A percentile compares a stretch with the other conserved stretches of the same genome.
These are phyloP conservation scores for Plagodis dolabraria DNA, from an alignment of 2,888 invertebrate species.

Conservation along the genomic window DNA sequence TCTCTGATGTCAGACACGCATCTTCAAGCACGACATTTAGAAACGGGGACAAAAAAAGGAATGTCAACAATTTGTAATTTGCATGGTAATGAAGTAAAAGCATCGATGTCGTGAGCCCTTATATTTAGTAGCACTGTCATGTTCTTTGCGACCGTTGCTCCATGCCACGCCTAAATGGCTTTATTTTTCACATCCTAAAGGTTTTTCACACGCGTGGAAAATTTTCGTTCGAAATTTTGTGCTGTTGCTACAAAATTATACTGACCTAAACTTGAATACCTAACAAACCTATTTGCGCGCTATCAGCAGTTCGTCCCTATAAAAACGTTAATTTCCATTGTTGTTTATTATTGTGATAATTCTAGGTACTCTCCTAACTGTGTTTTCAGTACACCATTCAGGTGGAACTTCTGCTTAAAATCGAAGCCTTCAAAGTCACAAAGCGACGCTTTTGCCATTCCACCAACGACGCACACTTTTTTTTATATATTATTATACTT, in stretches of 20 bases:
- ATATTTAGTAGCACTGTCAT: slow-evolving; percentile 28
- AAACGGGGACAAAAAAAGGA: slow-evolving; percentile 44
- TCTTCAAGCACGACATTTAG: slow-evolving; percentile 39
- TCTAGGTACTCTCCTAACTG: too few species aligned
- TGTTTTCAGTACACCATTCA: too few species aligned
- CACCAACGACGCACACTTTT: too few species aligned
- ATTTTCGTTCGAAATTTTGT: neutral
- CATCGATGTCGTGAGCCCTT: slow-evolving; percentile 52
- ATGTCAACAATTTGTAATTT: slow-evolving; percentile 75
- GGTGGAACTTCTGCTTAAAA: too few species aligned
- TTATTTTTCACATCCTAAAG: slow-evolving; percentile 37
- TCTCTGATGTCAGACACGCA: slow-evolving; percentile 9
- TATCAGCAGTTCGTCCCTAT: too few species aligned
- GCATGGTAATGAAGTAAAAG: slow-evolving; percentile 73
- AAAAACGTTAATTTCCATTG: too few species aligned
- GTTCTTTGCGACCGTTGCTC: slow-evolving; percentile 26
- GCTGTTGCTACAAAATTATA: neutral
- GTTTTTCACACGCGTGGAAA: slow-evolving; percentile 1
- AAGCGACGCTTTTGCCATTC: too few species aligned
- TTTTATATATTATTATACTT: too few species aligned
- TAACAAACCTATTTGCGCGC: too few species aligned
- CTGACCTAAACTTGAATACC: too few species aligned
- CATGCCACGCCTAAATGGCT: slow-evolving; percentile 42
- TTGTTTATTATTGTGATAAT: too few species aligned
- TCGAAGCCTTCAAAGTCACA: too few species aligned